Percentiles rank a stretch among this genome's conserved stretches.
These are phyloP conservation scores for Megaleporinus macrocephalus DNA, from an alignment of 2,113 vertebrate species.

Conservation along the genomic window DNA sequence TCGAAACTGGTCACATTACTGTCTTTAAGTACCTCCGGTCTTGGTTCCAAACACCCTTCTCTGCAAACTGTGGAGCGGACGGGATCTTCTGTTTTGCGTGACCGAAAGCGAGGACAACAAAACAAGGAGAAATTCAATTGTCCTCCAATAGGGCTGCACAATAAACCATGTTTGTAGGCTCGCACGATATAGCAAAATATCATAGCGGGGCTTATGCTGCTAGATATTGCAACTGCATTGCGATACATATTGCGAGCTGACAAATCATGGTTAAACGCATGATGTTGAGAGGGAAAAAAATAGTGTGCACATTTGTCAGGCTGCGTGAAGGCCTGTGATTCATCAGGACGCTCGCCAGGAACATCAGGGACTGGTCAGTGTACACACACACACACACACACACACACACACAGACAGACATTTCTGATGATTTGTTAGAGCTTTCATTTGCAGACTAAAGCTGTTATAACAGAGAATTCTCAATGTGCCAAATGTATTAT, in stretches of 20 bases:
- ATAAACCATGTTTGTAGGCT: conserved; percentile 4
- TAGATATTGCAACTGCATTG: not conserved
- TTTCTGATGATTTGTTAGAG: conserved; percentile 3
- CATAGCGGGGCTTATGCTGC: not conserved
- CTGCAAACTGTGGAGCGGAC: not conserved
- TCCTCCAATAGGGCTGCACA: conserved; percentile 11
- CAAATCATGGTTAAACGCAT: not conserved
- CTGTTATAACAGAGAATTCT: not conserved
- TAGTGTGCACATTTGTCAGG: conserved; percentile 27
- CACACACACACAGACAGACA: not conserved
- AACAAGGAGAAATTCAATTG: conserved; percentile 47
- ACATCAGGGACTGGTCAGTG: conserved; percentile 25
- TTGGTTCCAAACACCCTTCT: not conserved
- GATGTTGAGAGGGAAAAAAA: not conserved
- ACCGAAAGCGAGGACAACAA: conserved; percentile 12
- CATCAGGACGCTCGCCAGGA: conserved; percentile 28
- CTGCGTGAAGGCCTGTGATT: conserved; percentile 25
- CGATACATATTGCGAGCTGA: conserved; percentile 18
- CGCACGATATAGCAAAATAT: conserved; percentile 1
- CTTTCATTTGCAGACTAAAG: not conserved
- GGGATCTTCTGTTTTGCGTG: not conserved
- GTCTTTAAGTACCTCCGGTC: conserved; percentile 44
- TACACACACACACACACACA: not conserved
- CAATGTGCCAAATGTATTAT: not conserved
- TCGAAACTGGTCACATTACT: conserved; percentile 37